Percentiles rank a stretch among this genome's conserved stretches.
Evolutionary conservation across 2,797 vertebrate species (phyloP).

Genomic region (Pantherophis alleghaniensis): DNA sequence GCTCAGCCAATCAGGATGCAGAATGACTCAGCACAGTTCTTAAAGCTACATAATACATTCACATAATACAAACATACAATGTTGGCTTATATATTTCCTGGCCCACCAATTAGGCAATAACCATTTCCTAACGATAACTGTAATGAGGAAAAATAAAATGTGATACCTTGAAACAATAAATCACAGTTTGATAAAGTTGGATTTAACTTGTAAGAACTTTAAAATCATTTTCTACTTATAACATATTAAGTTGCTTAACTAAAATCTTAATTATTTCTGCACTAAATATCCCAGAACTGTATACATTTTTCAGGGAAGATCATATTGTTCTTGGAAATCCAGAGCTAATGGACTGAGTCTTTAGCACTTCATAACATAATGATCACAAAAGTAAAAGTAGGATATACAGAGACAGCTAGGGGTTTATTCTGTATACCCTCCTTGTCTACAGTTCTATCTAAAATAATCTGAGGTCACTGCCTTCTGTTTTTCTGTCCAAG

Average conservation of each 20-base stretch:
- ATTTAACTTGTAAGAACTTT: conserved; percentile 20
- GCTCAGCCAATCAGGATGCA: too few relatives aligned
- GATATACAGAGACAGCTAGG: background rate
- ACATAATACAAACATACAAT: too few relatives aligned
- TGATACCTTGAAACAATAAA: conserved; percentile 16
- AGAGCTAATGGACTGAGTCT: background rate
- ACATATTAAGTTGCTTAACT: background rate
- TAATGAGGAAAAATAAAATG: conserved; percentile 12
- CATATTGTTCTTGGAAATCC: background rate
- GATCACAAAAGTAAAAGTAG: background rate
- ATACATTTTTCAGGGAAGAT: background rate
- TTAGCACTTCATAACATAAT: background rate
- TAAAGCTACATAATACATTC: too few relatives aligned
- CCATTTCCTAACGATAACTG: too few relatives aligned
- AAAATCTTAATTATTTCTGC: background rate
- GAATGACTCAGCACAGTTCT: too few relatives aligned
- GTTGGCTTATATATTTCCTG: too few relatives aligned
- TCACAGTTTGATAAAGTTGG: conserved; percentile 13
- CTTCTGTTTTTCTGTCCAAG: background rate
- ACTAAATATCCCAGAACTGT: conserved; percentile 25
- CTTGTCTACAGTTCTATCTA: background rate
- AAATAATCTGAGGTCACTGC: background rate
- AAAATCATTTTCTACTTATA: conserved; percentile 30
- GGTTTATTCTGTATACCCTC: background rate
- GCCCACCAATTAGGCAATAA: too few relatives aligned